Conservation (phyloP, 2,113 vertebrate species). For the Ciconia maguari region DNA sequence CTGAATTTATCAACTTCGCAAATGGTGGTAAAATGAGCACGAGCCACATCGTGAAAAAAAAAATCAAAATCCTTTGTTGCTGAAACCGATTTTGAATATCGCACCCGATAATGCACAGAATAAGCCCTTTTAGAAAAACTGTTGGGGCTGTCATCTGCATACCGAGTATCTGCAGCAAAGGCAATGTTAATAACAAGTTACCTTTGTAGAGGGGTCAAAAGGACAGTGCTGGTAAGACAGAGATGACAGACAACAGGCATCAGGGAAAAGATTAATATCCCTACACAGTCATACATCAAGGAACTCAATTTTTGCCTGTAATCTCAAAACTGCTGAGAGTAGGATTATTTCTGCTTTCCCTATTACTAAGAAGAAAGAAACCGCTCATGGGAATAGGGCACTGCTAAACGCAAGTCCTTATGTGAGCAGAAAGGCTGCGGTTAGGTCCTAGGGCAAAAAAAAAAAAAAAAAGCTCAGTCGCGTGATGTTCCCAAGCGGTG, state of each 20-base stretch:
- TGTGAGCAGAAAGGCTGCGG: neutral
- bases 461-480: neutral
- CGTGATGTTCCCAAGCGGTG: neutral
- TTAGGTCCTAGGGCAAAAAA: neutral
- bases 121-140: constrained; percentile 41
- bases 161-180: neutral
- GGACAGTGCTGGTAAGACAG: constrained; percentile 37
- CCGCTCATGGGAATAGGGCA: neutral
- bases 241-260: constrained; percentile 49
- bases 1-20: neutral
- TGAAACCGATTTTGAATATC: constrained; percentile 5
- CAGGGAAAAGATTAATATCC: constrained; percentile 59
- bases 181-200: constrained; percentile 34
- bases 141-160: constrained; percentile 45
- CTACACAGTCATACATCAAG: constrained; percentile 55
- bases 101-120: neutral
- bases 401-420: neutral
- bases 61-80: neutral
- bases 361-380: constrained; percentile 43
- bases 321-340: constrained; percentile 65
- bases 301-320: constrained; percentile 61
- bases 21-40: neutral
- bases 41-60: neutral
- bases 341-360: constrained; percentile 56
- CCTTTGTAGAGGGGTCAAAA: constrained; percentile 42